These are phyloP conservation scores for Chaetodon trifasciatus DNA, from an alignment of 2,797 vertebrate genomes.

Conservation along the genomic window DNA sequence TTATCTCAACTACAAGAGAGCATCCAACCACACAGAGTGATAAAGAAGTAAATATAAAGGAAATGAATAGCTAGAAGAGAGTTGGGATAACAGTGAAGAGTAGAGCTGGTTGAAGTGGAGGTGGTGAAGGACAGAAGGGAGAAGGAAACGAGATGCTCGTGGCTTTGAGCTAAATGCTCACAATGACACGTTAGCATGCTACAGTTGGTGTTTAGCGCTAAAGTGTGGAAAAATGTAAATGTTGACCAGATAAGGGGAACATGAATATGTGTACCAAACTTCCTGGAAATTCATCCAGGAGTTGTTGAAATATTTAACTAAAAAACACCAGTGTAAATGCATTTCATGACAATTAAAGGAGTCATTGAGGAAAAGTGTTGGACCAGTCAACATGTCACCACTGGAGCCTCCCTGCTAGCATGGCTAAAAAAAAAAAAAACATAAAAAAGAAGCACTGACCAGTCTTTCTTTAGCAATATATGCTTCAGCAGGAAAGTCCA, in stretches of 20 bases:
- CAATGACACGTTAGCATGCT: background rate
- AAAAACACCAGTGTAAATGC: no score
- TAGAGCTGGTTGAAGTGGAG: background rate
- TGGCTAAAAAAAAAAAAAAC: no score
- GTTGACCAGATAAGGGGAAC: background rate
- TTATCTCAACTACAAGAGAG: slow-evolving; percentile 71
- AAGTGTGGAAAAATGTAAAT: background rate
- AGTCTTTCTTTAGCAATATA: no score
- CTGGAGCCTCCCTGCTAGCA: no score
- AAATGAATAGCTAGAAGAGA: slow-evolving; percentile 64
- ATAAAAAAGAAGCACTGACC: background rate
- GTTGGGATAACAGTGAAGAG: slow-evolving; percentile 6
- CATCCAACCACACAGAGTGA: slow-evolving; percentile 38
- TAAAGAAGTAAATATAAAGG: slow-evolving; percentile 49
- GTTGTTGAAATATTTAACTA: background rate
- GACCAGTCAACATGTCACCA: background rate
- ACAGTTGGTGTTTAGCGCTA: background rate
- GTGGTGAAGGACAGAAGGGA: background rate
- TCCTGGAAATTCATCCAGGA: background rate
- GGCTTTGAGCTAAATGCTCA: slow-evolving; percentile 7
- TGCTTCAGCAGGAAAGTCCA: background rate
- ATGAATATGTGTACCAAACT: background rate
- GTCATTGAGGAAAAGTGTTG: background rate
- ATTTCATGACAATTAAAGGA: background rate
- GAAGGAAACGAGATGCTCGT: background rate